Percentiles rank a stretch among this genome's conserved stretches.
phyloP scores from a whole-genome alignment of 2,888 invertebrate species.

The Ischnura elegans region DNA sequence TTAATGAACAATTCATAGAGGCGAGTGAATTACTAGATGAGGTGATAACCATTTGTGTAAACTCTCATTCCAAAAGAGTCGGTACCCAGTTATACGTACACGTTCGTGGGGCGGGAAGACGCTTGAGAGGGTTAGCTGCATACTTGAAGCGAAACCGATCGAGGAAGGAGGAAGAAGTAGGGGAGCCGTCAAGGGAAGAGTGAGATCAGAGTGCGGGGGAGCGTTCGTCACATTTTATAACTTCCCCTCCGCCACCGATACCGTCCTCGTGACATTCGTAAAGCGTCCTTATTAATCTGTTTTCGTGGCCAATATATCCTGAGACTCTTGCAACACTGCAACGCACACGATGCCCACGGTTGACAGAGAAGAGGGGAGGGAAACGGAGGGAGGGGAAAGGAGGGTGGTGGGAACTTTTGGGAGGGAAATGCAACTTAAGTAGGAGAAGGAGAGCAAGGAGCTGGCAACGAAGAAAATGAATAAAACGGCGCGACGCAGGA shows the following conservation, averaged over 20 bases:
- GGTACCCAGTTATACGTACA: too few relatives aligned
- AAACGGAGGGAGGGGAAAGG: neutral
- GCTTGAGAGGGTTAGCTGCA: neutral
- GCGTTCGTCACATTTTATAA: neutral
- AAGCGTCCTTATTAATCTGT: slow-evolving; percentile 38
- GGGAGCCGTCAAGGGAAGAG: neutral
- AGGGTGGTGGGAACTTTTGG: neutral
- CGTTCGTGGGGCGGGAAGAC: neutral
- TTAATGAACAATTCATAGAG: too few relatives aligned
- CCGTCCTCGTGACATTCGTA: slow-evolving; percentile 26
- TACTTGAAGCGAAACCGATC: neutral
- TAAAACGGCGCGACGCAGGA: neutral
- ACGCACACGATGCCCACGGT: neutral
- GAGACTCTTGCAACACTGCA: slow-evolving; percentile 39
- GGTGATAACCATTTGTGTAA: neutral
- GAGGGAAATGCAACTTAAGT: neutral
- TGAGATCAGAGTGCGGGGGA: neutral
- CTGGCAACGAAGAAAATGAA: neutral
- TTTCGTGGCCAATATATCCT: slow-evolving; percentile 38
- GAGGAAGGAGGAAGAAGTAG: neutral
- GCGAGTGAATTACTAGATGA: neutral
- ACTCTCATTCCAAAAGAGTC: neutral
- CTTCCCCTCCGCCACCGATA: neutral
- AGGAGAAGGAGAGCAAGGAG: neutral
- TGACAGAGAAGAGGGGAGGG: neutral